These are phyloP conservation scores for Notarius quadriscutis DNA, from an alignment of 2,113 vertebrate species.

Conservation along the genomic window DNA sequence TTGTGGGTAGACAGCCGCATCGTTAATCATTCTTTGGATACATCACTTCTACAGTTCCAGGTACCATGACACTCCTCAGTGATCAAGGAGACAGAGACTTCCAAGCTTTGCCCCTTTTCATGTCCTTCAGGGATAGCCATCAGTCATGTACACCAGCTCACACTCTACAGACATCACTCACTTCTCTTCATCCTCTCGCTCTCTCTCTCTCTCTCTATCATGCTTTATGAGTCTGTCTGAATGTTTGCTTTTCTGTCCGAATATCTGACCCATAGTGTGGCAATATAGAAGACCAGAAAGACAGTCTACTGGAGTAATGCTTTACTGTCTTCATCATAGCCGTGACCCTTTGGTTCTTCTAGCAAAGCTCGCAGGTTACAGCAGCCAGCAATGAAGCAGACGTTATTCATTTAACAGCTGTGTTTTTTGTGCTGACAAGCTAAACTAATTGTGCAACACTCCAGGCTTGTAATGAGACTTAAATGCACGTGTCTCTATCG, in stretches of 20 bases:
- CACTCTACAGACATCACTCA: conserved; percentile 31
- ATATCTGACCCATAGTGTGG: conserved; percentile 21
- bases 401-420: conserved; percentile 34
- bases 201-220: neutral
- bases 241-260: conserved; percentile 26
- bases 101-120: conserved; percentile 26
- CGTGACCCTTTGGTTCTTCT: conserved; percentile 18
- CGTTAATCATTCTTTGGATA: neutral
- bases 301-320: conserved; percentile 30
- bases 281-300: conserved; percentile 43
- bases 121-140: conserved; percentile 21
- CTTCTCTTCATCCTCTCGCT: conserved; percentile 9
- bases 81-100: conserved; percentile 31
- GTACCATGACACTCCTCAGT: conserved; percentile 1
- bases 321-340: conserved; percentile 23
- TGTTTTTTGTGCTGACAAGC: conserved; percentile 4
- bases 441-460: conserved; percentile 39
- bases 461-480: conserved; percentile 21
- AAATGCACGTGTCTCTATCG: conserved; percentile 23
- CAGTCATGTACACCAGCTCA: conserved; percentile 3
- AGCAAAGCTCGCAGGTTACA: neutral
- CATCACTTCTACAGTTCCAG: neutral
- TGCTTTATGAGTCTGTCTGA: conserved; percentile 26
- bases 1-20: neutral
- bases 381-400: conserved; percentile 6